A percentile compares a stretch with the other conserved stretches of the same genome.
phyloP scores from a whole-genome alignment of 1,140 invertebrate species.

The Melipona quadrifasciata region DNA sequence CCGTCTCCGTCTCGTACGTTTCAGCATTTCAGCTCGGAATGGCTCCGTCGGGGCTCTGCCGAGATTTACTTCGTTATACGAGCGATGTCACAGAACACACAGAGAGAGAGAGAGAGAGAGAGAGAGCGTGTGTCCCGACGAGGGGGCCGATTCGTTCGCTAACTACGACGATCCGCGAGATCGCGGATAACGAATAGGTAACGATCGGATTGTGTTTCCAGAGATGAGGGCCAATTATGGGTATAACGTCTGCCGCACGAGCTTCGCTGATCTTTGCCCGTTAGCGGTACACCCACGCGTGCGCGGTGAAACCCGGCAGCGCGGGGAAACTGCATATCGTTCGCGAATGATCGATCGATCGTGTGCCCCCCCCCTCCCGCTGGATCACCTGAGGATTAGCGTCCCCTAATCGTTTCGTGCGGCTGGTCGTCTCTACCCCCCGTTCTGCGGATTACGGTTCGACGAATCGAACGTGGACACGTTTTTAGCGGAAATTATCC shows the following conservation, averaged over 20 bases:
- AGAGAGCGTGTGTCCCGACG: conserved; percentile 42
- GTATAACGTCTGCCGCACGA: conserved; percentile 66
- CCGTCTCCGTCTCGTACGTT: conserved; percentile 24
- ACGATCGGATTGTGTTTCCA: conserved; percentile 74
- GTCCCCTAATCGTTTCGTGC: neutral
- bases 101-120: too few relatives aligned
- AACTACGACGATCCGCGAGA: conserved; percentile 68
- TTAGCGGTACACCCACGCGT: conserved; percentile 64
- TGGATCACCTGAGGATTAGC: conserved; percentile 15
- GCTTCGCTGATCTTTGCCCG: conserved; percentile 61
- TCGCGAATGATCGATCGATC: conserved; percentile 35
- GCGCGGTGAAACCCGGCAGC: conserved; percentile 45
- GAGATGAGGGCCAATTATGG: conserved; percentile 72
- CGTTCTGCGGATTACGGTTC: neutral
- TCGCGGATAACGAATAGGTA: conserved; percentile 74
- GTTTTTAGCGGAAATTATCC: neutral
- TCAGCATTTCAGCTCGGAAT: conserved; percentile 40
- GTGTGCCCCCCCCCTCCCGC: neutral
- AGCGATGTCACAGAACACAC: conserved; percentile 61
- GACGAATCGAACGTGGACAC: neutral
- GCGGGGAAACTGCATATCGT: conserved; percentile 10
- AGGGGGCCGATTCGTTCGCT: conserved; percentile 51
- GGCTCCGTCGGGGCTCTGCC: conserved; percentile 16
- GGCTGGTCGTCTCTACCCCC: too few relatives aligned
- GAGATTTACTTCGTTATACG: conserved; percentile 74